Conservation (phyloP, 2,888 invertebrate genomes). For the Anthoptus insignis region DNA sequence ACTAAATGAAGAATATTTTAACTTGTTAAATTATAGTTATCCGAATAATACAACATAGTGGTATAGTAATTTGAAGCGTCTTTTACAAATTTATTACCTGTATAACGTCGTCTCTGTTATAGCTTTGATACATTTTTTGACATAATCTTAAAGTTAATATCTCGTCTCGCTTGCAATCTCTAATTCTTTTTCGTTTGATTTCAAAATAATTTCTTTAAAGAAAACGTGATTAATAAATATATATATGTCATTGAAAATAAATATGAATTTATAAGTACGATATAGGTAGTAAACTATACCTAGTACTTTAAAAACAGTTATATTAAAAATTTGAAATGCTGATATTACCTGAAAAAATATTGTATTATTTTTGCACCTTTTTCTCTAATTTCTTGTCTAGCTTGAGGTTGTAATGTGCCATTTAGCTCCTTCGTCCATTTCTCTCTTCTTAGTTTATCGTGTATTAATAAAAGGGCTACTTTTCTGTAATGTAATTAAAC, state of each 20-base stretch:
- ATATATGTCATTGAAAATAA: no score
- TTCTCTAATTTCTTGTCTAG: constrained; percentile 57
- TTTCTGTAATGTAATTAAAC: constrained; percentile 56
- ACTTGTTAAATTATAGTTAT: no score
- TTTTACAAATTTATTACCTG: constrained; percentile 9
- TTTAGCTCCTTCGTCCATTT: constrained; percentile 66
- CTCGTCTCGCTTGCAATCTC: constrained; percentile 59
- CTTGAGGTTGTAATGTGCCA: constrained; percentile 58
- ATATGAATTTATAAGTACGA: no score
- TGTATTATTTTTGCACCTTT: constrained; percentile 65
- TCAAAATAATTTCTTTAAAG: constrained; percentile 63
- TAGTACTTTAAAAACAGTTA: no score
- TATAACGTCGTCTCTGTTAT: constrained; percentile 1
- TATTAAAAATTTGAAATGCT: no score
- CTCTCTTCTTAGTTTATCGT: constrained; percentile 55
- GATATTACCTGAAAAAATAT: constrained; percentile 66
- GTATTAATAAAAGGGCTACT: constrained; percentile 49
- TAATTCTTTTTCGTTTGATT: constrained; percentile 61
- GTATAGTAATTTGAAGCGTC: neutral
- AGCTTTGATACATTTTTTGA: constrained; percentile 25
- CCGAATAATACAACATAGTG: no score
- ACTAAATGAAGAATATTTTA: no score
- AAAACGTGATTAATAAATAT: neutral
- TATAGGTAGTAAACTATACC: no score
- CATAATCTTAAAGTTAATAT: constrained; percentile 59